Percentiles rank a stretch among this genome's conserved stretches.
phyloP scores from a whole-genome alignment of 2,113 vertebrate genomes.

The Periophthalmus modestus region DNA sequence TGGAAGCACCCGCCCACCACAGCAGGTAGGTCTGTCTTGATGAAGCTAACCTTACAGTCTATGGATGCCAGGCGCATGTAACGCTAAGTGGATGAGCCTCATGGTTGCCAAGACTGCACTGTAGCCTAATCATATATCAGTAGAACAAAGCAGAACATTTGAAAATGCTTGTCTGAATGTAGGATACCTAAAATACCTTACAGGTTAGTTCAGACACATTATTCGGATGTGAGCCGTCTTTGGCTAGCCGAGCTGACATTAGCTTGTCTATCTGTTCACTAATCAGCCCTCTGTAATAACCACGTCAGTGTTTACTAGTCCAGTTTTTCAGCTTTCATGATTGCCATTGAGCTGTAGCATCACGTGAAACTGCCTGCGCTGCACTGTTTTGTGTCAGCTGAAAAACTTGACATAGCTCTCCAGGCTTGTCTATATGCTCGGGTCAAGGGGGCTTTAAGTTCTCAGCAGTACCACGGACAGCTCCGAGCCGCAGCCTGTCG shows the following conservation, averaged over 20 bases:
- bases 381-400: not conserved
- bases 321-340: not conserved
- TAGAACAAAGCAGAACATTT: not conserved
- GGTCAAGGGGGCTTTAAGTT: not conserved
- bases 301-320: not conserved
- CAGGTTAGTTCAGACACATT: not conserved
- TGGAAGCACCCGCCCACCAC: constrained; percentile 28
- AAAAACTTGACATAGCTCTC: not conserved
- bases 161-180: not conserved
- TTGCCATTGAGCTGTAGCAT: not conserved
- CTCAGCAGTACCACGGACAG: constrained; percentile 74
- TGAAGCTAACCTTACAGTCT: not conserved
- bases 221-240: not conserved
- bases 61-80: not conserved
- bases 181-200: not conserved
- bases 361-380: not conserved
- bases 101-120: constrained; percentile 5
- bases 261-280: not conserved
- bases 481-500: constrained; percentile 28
- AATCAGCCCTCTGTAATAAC: not conserved
- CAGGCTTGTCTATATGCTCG: not conserved
- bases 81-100: not conserved
- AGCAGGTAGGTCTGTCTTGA: constrained; percentile 59
- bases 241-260: not conserved
- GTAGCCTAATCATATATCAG: not conserved